Evolutionary conservation across 64 coral and sea anemone genomes (phyloP).

Genomic region (Stylophora pistillata): DNA sequence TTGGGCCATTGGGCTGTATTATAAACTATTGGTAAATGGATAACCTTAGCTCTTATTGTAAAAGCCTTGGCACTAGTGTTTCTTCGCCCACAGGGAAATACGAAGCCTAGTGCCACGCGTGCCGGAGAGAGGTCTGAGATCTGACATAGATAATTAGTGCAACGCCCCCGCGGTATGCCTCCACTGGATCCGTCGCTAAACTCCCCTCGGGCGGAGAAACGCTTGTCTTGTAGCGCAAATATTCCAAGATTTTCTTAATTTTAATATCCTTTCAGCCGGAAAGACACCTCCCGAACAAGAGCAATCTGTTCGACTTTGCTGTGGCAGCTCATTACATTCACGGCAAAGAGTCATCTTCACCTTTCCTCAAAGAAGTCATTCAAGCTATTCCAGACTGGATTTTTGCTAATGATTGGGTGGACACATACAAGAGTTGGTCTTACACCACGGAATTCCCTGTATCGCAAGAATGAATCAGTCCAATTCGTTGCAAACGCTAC

Average conservation of each 20-base stretch:
- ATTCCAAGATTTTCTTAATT: background rate
- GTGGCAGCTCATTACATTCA: constrained; percentile 79
- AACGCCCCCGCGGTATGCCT: background rate
- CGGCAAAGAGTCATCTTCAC: constrained; percentile 64
- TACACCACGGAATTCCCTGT: constrained; percentile 20
- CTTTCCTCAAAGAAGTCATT: constrained; percentile 61
- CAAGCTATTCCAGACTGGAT: constrained; percentile 71
- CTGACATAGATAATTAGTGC: too few relatives aligned
- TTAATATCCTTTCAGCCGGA: constrained; percentile 53
- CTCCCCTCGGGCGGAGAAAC: too few relatives aligned
- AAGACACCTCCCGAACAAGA: constrained; percentile 24
- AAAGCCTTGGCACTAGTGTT: too few relatives aligned
- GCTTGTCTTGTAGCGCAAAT: too few relatives aligned
- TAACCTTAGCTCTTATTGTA: too few relatives aligned
- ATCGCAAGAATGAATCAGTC: background rate
- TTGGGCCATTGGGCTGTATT: too few relatives aligned
- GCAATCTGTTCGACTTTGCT: constrained; percentile 60
- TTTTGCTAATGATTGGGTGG: constrained; percentile 67
- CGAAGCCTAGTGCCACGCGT: too few relatives aligned
- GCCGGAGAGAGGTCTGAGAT: too few relatives aligned
- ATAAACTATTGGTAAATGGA: too few relatives aligned
- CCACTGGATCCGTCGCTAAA: background rate
- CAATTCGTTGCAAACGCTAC: too few relatives aligned
- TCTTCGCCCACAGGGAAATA: too few relatives aligned
- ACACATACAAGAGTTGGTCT: constrained; percentile 70